Percentiles rank a stretch among this genome's conserved stretches.
Evolutionary conservation across 2,113 vertebrate genomes (phyloP).

Genomic region (Phyllostomus hastatus): DNA sequence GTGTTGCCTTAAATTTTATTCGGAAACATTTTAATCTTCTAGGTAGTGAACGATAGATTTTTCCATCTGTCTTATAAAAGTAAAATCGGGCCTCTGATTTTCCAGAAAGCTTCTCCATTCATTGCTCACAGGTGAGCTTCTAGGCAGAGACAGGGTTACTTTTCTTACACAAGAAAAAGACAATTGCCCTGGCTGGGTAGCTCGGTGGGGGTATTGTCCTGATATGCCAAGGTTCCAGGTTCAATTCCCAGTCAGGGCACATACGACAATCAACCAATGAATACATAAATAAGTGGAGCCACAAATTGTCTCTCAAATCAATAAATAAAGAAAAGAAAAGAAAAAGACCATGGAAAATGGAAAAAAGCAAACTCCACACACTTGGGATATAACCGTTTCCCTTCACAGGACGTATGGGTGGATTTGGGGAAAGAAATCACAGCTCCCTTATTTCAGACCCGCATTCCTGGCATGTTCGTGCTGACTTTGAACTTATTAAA

Average conservation of each 20-base stretch:
- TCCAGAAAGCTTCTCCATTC: background rate
- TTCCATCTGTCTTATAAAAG: background rate
- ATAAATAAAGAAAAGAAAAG: background rate
- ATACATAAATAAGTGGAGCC: too few species aligned
- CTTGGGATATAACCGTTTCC: background rate
- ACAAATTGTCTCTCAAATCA: too few species aligned
- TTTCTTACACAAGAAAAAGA: background rate
- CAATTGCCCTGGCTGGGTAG: background rate
- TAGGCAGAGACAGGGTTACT: background rate
- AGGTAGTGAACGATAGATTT: background rate
- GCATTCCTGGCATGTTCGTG: background rate
- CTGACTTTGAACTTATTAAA: background rate
- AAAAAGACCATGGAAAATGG: too few species aligned
- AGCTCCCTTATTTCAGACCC: background rate
- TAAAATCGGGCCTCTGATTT: background rate
- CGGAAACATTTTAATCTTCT: background rate
- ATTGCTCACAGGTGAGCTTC: background rate
- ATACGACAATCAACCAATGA: too few species aligned
- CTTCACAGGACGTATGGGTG: background rate
- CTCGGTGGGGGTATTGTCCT: too few species aligned
- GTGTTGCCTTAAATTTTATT: background rate
- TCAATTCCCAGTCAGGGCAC: too few species aligned
- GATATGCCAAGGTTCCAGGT: too few species aligned
- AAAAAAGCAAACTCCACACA: background rate
- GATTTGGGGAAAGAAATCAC: background rate